phyloP scores from a whole-genome alignment of 64 coral and sea anemone genomes.

The Montipora capricornis region DNA sequence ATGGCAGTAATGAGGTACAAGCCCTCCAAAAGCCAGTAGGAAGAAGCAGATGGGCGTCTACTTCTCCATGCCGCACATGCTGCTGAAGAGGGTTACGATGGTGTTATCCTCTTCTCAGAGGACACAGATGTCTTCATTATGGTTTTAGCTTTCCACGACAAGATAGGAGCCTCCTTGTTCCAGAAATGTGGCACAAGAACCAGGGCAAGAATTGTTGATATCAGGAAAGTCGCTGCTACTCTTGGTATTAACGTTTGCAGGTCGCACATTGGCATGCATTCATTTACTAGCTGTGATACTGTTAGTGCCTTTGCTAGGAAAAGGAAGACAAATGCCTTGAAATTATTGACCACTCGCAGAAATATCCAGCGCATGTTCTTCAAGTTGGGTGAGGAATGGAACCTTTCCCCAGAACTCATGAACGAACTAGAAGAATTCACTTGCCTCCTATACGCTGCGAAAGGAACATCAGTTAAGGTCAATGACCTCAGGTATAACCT shows the following conservation, averaged over 20 bases:
- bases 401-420: constrained; percentile 25
- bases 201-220: background rate
- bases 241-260: constrained; percentile 8
- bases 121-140: constrained; percentile 64
- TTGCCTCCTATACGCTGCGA: background rate
- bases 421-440: background rate
- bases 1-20: no score
- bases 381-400: constrained; percentile 14
- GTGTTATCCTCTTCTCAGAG: no score
- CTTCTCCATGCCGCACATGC: no score
- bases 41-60: no score
- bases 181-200: constrained; percentile 32
- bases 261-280: constrained; percentile 25
- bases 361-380: background rate
- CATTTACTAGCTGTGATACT: constrained; percentile 59
- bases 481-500: background rate
- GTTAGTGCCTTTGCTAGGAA: constrained; percentile 54
- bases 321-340: constrained; percentile 31
- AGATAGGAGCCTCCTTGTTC: background rate
- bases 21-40: no score
- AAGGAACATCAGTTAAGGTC: background rate
- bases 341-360: constrained; percentile 1
- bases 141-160: background rate
- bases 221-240: background rate
- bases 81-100: no score